A percentile compares a stretch with the other conserved stretches of the same genome.
These are phyloP conservation scores for Burhinus oedicnemus DNA, from an alignment of 2,113 vertebrate genomes.

Conservation along the genomic window DNA sequence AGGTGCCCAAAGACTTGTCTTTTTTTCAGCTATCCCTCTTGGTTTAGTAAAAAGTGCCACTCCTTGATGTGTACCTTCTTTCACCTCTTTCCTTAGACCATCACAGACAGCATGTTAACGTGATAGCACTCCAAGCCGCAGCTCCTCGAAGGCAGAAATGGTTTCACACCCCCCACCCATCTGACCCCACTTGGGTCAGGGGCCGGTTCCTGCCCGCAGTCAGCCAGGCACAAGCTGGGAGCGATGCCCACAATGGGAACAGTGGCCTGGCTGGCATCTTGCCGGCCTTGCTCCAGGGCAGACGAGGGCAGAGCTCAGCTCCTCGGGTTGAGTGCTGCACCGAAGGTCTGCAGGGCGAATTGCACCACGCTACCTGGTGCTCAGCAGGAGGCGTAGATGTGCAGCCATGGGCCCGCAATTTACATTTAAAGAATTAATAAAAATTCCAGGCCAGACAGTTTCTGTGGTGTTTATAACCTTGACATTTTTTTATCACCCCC, in stretches of 20 bases:
- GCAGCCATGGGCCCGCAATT: constrained; percentile 61
- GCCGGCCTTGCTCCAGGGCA: rapidly evolving
- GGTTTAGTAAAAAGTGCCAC: not conserved
- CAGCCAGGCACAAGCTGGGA: not conserved
- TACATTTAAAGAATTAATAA: constrained; percentile 85
- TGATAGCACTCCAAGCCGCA: not conserved
- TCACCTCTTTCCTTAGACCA: not conserved
- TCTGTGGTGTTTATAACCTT: constrained; percentile 75
- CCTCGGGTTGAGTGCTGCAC: rapidly evolving
- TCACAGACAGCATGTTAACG: rapidly evolving
- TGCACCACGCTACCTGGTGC: constrained; percentile 33
- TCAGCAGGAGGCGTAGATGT: constrained; percentile 70
- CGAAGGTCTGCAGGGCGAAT: not conserved
- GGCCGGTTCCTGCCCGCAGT: not conserved
- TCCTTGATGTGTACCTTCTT: not conserved
- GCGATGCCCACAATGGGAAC: rapidly evolving
- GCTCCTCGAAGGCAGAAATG: not conserved
- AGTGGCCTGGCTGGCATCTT: not conserved
- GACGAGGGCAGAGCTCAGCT: not conserved
- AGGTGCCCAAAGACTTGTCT: not conserved
- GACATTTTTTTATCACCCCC: constrained; percentile 70
- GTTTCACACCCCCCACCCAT: rapidly evolving
- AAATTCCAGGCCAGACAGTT: constrained; percentile 78
- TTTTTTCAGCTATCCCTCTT: not conserved
- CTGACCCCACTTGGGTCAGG: not conserved